Evolutionary conservation across 2,888 invertebrate species (phyloP).

Genomic region (Meandrusa payeni): DNA sequence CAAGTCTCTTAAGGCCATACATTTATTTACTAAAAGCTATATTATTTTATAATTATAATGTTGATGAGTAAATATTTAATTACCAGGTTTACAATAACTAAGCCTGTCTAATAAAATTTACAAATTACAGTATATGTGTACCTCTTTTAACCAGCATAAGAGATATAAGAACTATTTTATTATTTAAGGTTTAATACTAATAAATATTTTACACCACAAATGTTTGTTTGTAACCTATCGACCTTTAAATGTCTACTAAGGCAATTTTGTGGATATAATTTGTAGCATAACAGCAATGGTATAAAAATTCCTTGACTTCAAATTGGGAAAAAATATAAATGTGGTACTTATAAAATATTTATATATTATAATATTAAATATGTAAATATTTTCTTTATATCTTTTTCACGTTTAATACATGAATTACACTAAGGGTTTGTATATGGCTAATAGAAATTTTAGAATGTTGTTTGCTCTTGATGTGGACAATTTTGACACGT

Average conservation of each 20-base stretch:
- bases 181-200: constrained; percentile 23
- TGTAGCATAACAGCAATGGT: too few species aligned
- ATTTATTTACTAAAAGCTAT: constrained; percentile 29
- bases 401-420: too few species aligned
- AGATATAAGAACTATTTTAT: constrained; percentile 34
- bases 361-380: too few species aligned
- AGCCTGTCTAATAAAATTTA: constrained; percentile 45
- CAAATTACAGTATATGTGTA: constrained; percentile 71
- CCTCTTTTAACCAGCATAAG: constrained; percentile 76
- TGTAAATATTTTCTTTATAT: too few species aligned
- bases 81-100: constrained; percentile 21
- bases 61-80: constrained; percentile 25
- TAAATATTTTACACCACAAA: constrained; percentile 36
- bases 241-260: constrained; percentile 39
- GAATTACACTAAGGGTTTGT: too few species aligned
- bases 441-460: too few species aligned
- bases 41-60: constrained; percentile 26
- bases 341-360: too few species aligned
- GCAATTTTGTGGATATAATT: constrained; percentile 47
- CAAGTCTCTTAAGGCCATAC: constrained; percentile 22
- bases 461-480: too few species aligned
- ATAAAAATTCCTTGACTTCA: too few species aligned
- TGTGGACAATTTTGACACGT: too few species aligned
- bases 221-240: constrained; percentile 32
- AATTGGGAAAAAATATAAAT: too few species aligned